These are phyloP conservation scores for Laupala kohalensis DNA, from an alignment of 1,140 invertebrate species.

Conservation along the genomic window DNA sequence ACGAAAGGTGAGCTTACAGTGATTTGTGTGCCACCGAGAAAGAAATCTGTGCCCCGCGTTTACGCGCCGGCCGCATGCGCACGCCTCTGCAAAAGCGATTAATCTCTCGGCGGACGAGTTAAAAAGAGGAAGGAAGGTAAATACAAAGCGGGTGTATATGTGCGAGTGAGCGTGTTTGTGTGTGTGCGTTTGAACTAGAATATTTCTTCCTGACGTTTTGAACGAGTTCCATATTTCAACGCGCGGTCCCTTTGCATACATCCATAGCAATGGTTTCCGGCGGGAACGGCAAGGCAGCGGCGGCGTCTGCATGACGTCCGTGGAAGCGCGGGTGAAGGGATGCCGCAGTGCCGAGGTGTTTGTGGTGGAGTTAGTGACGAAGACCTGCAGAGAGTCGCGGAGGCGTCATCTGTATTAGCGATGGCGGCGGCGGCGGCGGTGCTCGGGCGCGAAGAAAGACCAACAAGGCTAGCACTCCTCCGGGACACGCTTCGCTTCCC, in stretches of 20 bases:
- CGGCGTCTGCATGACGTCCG: too few relatives aligned
- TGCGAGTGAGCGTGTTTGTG: background rate
- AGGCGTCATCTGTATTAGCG: background rate
- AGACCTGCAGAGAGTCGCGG: too few relatives aligned
- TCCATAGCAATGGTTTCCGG: background rate
- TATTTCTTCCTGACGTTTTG: background rate
- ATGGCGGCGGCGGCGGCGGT: background rate
- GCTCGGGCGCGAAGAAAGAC: too few relatives aligned
- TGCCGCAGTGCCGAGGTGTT: too few relatives aligned
- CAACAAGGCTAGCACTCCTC: too few relatives aligned
- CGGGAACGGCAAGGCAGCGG: background rate
- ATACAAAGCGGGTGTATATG: background rate
- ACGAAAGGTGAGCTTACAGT: background rate
- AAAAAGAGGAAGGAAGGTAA: background rate
- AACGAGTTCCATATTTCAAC: background rate
- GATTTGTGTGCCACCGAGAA: background rate
- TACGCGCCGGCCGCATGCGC: too few relatives aligned
- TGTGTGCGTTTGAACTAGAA: background rate
- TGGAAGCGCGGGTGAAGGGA: too few relatives aligned
- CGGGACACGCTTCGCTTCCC: background rate
- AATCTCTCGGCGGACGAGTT: background rate
- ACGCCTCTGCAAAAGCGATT: background rate
- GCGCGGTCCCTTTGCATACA: background rate
- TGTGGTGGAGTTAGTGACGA: too few relatives aligned
- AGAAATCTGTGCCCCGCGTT: background rate